Conservation (phyloP, 2,888 invertebrate species). For the Junonia oenone region DNA sequence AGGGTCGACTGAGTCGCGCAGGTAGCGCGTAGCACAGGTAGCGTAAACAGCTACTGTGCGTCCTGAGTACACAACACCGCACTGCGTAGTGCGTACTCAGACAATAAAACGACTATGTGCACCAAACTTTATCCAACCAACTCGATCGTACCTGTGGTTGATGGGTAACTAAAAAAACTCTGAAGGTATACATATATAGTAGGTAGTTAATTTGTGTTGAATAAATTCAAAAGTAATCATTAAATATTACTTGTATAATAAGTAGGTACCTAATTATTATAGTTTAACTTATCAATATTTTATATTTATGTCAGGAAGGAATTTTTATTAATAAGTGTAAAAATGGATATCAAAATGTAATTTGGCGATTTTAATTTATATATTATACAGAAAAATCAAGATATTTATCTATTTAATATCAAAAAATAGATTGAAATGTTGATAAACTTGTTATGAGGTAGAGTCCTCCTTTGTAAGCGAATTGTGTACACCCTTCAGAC, state of each 20-base stretch:
- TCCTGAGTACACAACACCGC: slow-evolving; percentile 70
- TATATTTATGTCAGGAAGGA: too few relatives aligned
- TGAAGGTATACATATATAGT: neutral
- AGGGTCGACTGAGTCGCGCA: slow-evolving; percentile 41
- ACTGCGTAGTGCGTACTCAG: slow-evolving; percentile 40
- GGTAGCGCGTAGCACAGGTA: slow-evolving; percentile 75
- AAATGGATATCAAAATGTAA: too few relatives aligned
- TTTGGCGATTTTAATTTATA: too few relatives aligned
- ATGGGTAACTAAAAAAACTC: neutral
- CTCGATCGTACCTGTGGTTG: neutral
- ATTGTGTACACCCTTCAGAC: slow-evolving; percentile 30
- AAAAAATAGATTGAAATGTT: neutral
- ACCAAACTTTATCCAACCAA: slow-evolving; percentile 9
- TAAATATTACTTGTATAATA: too few relatives aligned
- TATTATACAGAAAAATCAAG: too few relatives aligned
- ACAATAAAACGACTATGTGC: neutral
- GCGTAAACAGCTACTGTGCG: slow-evolving; percentile 68
- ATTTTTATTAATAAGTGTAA: too few relatives aligned
- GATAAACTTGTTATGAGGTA: neutral
- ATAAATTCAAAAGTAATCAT: too few relatives aligned
- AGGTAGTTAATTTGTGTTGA: too few relatives aligned
- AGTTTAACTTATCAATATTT: too few relatives aligned
- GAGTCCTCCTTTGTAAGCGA: slow-evolving; percentile 4
- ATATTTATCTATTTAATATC: neutral
- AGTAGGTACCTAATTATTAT: too few relatives aligned